Base-by-base conservation (phyloP, 2,888 invertebrate species). In the Priapulus caudatus region DNA sequence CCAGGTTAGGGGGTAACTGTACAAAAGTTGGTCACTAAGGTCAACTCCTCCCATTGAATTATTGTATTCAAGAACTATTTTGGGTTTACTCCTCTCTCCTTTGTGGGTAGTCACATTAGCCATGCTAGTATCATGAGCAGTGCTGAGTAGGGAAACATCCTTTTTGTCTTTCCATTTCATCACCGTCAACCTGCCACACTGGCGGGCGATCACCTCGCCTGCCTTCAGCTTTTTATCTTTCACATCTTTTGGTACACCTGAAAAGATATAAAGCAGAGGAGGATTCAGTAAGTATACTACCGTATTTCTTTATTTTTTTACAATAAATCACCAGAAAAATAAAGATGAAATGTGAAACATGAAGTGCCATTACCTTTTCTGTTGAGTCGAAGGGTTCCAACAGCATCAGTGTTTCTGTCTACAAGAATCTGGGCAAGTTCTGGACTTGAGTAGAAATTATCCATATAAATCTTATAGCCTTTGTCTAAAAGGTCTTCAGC, bases 41-140 rank as follows among this genome's bases (percentile, higher is more conserved):
- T 33, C 33, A 33, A 33, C n/a, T 33, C 33, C 33, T 10, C n/a
- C 33, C 33, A 33, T 33, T 33, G 10, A 10, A 10, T n/a, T 33
- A n/a, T 33, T 33, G 33, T 33, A 33, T 33, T 33, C 33, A n/a
- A 10, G n/a, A 33, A 33, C 33, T 33, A n/a, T 33, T 33, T 33
- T n/a, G 10, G n/a, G 10, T n/a, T n/a, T 33, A n/a, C 33, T n/a
- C n/a, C n/a, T 33, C 10, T 10, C 33, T 33, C 33, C n/a, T 33
- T 33, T 33, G 10, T 33, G 33, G 10, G 10, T n/a, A 33, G 33
- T 33, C 10, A 10, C 33, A 33, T 33, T 10, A n/a, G 33, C n/a
- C n/a, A n/a, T n/a, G n/a, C n/a, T n/a, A n/a, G n/a, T n/a, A n/a
- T n/a, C 10, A 33, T 33, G 33, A 10, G 10, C 33, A n/a, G 33